A percentile compares a stretch with the other conserved stretches of the same genome.
phyloP scores from a whole-genome alignment of 2,113 vertebrate species.

The Malurus cyaneus region DNA sequence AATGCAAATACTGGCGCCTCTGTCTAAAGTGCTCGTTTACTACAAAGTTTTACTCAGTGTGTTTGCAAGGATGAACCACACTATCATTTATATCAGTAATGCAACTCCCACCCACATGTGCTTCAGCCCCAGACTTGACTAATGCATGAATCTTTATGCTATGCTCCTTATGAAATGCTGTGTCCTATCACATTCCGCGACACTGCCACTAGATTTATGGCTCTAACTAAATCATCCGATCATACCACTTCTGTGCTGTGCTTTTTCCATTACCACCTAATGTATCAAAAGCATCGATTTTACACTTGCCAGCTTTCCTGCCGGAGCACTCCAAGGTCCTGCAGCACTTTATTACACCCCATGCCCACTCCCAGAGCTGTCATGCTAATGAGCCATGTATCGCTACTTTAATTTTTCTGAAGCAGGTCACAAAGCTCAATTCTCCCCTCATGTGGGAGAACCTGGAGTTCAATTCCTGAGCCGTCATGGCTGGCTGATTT shows the following conservation, averaged over 20 bases:
- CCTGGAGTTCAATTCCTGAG: conserved; percentile 24
- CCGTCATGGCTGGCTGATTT: conserved; percentile 9
- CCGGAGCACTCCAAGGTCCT: conserved; percentile 22
- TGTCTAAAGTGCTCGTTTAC: not conserved
- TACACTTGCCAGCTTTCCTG: conserved; percentile 11
- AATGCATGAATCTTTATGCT: not conserved
- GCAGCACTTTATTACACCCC: conserved; percentile 34
- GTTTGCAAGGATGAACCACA: not conserved
- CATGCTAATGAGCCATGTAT: conserved; percentile 54
- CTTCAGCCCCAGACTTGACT: not conserved
- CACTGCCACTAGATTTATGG: conserved; percentile 52
- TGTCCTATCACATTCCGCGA: conserved; percentile 41
- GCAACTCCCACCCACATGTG: not conserved
- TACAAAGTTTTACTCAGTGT: not conserved
- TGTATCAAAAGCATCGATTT: conserved; percentile 66
- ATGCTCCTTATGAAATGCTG: not conserved
- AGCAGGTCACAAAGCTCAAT: conserved; percentile 28
- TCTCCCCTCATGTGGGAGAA: conserved; percentile 42
- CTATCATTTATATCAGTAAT: not conserved
- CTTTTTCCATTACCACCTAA: conserved; percentile 58
- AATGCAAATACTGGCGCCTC: not conserved
- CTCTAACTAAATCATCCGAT: conserved; percentile 61
- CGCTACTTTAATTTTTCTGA: conserved; percentile 31
- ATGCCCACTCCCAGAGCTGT: conserved; percentile 36
- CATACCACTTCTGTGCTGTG: conserved; percentile 50